Base-by-base conservation (phyloP, 37 sponge, comb jelly and placozoan species). In the Halichondria panicea region DNA sequence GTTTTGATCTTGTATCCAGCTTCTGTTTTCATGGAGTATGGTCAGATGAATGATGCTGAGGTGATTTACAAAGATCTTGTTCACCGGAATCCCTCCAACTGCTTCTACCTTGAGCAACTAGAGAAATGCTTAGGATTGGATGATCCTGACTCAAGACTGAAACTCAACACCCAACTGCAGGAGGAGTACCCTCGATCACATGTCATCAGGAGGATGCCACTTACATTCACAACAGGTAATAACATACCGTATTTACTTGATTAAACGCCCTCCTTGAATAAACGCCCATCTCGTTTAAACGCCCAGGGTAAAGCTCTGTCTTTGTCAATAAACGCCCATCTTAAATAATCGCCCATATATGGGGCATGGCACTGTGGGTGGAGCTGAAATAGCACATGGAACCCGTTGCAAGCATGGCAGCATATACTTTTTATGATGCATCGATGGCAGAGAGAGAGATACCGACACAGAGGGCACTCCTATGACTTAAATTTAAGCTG, bases 31-130 rank as follows among this genome's bases (percentile, higher is more conserved):
- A 12, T 89, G 33, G 63, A 68, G 25, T 34, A 63, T 36, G 85
- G 77, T 2, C 68, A 72, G 3, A 19, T 74, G n/a, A 55, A 59
- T 34, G 90, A 96, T 24, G 97, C 96, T n/a, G 90, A 84, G 45
- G 8, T 43, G 18, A 36, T 91, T 11, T 95, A 88, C 61, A 53
- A 77, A 21, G 73, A 83, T 13, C 88, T 99, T 46, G 72, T 95
- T 28, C 38, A 79, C 25, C 44, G 94, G 2, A 99, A 99, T 66
- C 89, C 99, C 22, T 94, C 91, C 61, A 96, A 96, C 71, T 44
- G 32, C 25, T 3, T 27, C 12, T 99, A 99, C 72, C 84, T 78
- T 37, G 71, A 86, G 67, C n/a, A 40, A 38, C 83, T 95, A 50
- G 93, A 88, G 59, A 62, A 79, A 55, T 84, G 81, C 34, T 66